Evolutionary conservation across 2,888 invertebrate genomes (phyloP).

Genomic region (Lasioglossum villosulum): DNA sequence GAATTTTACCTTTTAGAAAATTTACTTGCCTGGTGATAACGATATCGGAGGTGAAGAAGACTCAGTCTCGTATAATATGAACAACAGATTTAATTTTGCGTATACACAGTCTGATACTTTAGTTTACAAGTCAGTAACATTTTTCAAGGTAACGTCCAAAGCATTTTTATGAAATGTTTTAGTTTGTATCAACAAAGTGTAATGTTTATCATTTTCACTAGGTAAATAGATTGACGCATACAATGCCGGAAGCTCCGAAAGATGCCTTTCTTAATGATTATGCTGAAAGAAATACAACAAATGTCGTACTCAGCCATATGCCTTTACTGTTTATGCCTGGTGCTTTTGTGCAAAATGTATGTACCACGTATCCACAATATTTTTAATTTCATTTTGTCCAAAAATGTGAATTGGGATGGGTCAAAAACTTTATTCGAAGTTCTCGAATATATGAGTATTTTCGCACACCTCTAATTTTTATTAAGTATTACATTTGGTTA

Average conservation of each 20-base stretch:
- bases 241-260: slow-evolving; percentile 86
- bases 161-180: neutral
- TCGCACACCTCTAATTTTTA: slow-evolving; percentile 11
- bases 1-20: slow-evolving; percentile 85
- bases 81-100: slow-evolving; percentile 88
- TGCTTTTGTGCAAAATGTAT: slow-evolving; percentile 86
- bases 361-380: neutral
- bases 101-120: slow-evolving; percentile 88
- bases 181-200: slow-evolving; percentile 13
- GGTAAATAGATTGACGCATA: slow-evolving; percentile 88
- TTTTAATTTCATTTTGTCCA: neutral
- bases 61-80: slow-evolving; percentile 89
- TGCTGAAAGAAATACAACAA: slow-evolving; percentile 85
- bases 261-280: slow-evolving; percentile 83
- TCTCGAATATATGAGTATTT: no score
- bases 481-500: slow-evolving; percentile 53
- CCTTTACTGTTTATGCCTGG: slow-evolving; percentile 87
- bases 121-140: slow-evolving; percentile 87
- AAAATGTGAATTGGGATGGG: neutral
- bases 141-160: slow-evolving; percentile 87
- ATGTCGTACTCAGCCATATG: slow-evolving; percentile 91
- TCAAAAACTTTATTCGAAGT: no score
- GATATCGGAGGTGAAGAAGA: slow-evolving; percentile 98
- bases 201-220: slow-evolving; percentile 56
- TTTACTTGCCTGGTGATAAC: slow-evolving; percentile 98